Conservation (phyloP, 2,113 vertebrate genomes). For the Dromaius novaehollandiae region DNA sequence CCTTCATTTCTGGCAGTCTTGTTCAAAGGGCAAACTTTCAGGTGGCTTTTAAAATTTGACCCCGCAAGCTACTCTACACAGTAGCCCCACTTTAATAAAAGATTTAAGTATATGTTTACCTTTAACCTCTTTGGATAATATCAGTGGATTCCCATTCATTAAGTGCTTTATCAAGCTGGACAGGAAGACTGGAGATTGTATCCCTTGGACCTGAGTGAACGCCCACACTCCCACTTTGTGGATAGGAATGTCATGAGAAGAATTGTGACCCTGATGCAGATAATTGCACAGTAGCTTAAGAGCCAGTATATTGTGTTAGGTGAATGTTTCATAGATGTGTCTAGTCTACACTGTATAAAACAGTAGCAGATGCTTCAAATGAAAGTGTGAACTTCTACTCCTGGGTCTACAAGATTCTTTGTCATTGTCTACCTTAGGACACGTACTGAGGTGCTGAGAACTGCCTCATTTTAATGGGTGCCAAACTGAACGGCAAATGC, state of each 20-base stretch:
- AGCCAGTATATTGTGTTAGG: not conserved
- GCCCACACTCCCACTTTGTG: too few species aligned
- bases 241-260: not conserved
- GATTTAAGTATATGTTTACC: not conserved
- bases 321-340: not conserved
- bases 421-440: too few species aligned
- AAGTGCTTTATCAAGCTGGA: not conserved
- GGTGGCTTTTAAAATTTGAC: not conserved
- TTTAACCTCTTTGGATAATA: not conserved
- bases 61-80: fast-evolving
- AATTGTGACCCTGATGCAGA: fast-evolving
- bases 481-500: too few species aligned
- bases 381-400: too few species aligned
- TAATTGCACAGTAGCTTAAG: not conserved
- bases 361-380: too few species aligned
- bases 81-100: not conserved
- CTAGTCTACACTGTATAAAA: too few species aligned
- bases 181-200: not conserved
- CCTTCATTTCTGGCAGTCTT: not conserved
- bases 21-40: not conserved
- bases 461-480: too few species aligned
- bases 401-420: too few species aligned
- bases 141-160: not conserved
- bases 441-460: too few species aligned
- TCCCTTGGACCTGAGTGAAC: not conserved